Evolutionary conservation across 2,113 vertebrate genomes (phyloP), one percentile per base, ranked within the genome.

Genomic region (Amazona guildingii): DNA sequence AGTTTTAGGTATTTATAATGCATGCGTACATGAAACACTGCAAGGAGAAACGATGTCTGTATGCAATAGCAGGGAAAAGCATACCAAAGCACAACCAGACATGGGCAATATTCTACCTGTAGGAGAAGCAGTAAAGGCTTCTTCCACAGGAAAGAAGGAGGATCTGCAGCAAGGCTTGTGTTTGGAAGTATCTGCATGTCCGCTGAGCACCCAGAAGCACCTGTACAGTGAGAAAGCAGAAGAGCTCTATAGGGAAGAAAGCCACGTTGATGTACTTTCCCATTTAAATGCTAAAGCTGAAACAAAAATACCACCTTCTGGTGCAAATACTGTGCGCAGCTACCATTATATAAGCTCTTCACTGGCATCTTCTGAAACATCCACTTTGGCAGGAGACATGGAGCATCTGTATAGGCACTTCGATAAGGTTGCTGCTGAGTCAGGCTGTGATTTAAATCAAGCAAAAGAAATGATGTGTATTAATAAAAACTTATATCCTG

Each of bases 1-100:
- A 85, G 86, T 51, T 97, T 97, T 96, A 95, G 97, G 70, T 97
- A 97, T 97, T 98, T 98, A 94, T 97, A 98, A 97, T 94, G 91
- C 97, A 94, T 68, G 11, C 29, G 25, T 67, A 95, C 96, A 85
- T 94, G 96, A 98, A 98, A 97, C 66, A 77, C 73, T 72, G 88
- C 96, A 92, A 88, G 91, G 95, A 93, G 95, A 97, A 96, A 90
- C 17, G 54, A 89, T 76, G 91, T 95, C 95, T 96, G 74, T 83
- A 62, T 63, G 80, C 86, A 94, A 33, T 62, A 85, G 89, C 51
- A 77, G 67, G 48, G 95, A 96, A 95, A 97, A 76, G 83, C 5
- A 70, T 97, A 95, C 96, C 91, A 97, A 88, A 96, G 95, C 95
- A 88, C 94, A 97, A 72, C 16, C 29, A 86, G 90, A 95, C 79